Evolutionary conservation across 2,888 invertebrate genomes (phyloP), one percentile per base, ranked within the genome.

Genomic region (Eilema depressum): DNA sequence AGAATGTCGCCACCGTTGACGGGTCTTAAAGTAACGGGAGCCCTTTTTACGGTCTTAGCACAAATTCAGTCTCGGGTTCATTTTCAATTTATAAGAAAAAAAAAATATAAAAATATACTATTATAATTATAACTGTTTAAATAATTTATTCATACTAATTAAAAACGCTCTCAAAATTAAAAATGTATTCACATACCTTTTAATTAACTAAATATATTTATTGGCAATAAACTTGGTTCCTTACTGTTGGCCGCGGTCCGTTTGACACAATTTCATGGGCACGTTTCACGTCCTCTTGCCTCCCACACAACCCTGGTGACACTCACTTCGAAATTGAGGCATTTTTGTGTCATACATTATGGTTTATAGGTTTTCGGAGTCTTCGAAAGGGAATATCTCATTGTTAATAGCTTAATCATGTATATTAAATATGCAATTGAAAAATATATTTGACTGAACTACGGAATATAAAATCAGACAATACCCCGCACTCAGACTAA

Each of bases 231-330:
- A 74, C 64, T 68, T 78, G 83, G 80, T 75, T 79, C 81, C 17
- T 3, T 84, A 14, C 14, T 20, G 84, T 75, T 74, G 82, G 63
- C 69, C 14, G 53, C 70, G 65, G 71, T 78, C 75, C 75, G 60
- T 71, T 76, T 84, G 87, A 85, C 88, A 88, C 86, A 88, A 86
- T 89, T 89, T 81, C 83, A 80, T 75, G 80, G 81, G 78, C 81
- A 78, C 72, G 76, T 81, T 77, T 69, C 80, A 82, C 83, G 84
- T 80, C 80, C 78, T 71, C 84, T 69, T 72, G 73, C 73, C 75
- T 77, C 87, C 87, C 86, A 87, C 88, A 83, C 83, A 77, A 47
- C 78, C 68, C 74, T 73, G 69, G 73, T 75, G 71, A 66, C 74
- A 82, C 73, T 75, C 75, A 70, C 56, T 66, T 69, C 47, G 61